Percentiles rank a stretch among this genome's conserved stretches.
Evolutionary conservation across 2,113 vertebrate genomes (phyloP).

Genomic region (Phalacrocorax aristotelis): DNA sequence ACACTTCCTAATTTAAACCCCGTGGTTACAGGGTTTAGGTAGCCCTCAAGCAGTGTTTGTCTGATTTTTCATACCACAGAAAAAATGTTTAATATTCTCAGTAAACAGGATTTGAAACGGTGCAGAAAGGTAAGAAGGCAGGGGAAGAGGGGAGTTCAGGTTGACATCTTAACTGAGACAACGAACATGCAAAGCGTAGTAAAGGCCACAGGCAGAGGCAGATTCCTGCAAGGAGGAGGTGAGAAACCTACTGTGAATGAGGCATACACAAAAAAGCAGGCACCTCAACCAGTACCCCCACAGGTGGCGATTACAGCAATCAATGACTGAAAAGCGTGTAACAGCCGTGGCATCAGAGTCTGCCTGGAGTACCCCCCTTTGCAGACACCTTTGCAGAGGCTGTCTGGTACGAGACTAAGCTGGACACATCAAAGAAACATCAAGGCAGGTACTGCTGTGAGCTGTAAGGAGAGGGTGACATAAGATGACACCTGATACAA

Average conservation of each 20-base stretch:
- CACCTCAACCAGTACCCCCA: background rate
- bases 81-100: background rate
- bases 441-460: constrained; percentile 11
- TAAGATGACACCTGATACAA: background rate
- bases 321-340: constrained; percentile 21
- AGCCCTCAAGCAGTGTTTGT: background rate
- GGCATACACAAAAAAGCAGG: background rate
- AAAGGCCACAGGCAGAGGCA: constrained; percentile 12
- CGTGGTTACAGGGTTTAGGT: background rate
- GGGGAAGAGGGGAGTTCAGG: background rate
- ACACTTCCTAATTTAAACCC: background rate
- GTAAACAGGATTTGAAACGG: constrained; percentile 29
- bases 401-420: background rate
- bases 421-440: constrained; percentile 38
- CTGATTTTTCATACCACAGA: background rate
- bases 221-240: background rate
- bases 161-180: background rate
- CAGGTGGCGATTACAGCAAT: background rate
- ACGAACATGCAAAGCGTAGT: background rate
- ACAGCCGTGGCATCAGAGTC: background rate
- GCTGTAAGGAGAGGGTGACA: background rate
- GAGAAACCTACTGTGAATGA: background rate
- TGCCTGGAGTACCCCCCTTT: background rate
- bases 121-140: constrained; percentile 23
- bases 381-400: background rate